These are phyloP conservation scores for Cephus cinctus DNA, from an alignment of 1,140 invertebrate genomes.

Conservation along the genomic window DNA sequence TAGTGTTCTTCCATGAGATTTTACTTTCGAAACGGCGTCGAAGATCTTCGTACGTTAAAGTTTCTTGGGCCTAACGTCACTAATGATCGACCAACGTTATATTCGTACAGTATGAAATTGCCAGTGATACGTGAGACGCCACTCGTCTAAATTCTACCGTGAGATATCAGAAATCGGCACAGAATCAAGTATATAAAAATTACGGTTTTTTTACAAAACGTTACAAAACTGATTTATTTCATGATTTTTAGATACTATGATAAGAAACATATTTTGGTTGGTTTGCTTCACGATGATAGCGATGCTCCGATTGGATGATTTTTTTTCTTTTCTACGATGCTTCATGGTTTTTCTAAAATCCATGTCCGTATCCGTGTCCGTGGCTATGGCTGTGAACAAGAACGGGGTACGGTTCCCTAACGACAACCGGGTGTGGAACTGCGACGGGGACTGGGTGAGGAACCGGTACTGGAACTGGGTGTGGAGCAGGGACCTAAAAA, in stretches of 20 bases:
- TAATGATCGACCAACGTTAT: neutral
- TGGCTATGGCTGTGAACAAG: constrained; percentile 28
- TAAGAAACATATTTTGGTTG: constrained; percentile 35
- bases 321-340: constrained; percentile 28
- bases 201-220: constrained; percentile 44
- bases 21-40: neutral
- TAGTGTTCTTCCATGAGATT: constrained; percentile 11
- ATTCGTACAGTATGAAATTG: no score
- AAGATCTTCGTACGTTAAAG: neutral
- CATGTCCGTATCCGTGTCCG: constrained; percentile 18
- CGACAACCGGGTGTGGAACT: constrained; percentile 36
- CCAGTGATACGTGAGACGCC: no score
- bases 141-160: no score
- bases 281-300: constrained; percentile 26
- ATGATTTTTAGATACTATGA: constrained; percentile 34
- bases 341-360: constrained; percentile 5
- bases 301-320: constrained; percentile 21
- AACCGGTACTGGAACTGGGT: constrained; percentile 33
- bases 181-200: no score
- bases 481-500: constrained; percentile 33
- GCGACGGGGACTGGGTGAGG: constrained; percentile 39
- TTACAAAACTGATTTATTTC: constrained; percentile 49
- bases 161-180: no score
- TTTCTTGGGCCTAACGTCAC: neutral
- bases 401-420: constrained; percentile 18